phyloP scores from a whole-genome alignment of 2,888 invertebrate species.

The Panzeria rudis region DNA sequence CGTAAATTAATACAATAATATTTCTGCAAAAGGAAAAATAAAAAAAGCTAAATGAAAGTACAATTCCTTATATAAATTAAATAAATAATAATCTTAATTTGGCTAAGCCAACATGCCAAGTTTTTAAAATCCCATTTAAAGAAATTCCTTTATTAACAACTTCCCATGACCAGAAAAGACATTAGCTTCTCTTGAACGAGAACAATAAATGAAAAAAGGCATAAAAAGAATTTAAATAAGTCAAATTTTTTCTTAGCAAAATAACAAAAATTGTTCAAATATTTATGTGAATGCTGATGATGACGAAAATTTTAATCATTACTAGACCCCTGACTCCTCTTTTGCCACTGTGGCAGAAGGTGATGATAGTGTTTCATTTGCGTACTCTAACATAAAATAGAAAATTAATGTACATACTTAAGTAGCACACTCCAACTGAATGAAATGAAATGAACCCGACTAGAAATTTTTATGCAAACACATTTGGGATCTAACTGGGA shows the following conservation, averaged over 20 bases:
- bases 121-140: conserved; percentile 45
- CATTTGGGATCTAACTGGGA: no score
- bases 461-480: no score
- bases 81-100: conserved; percentile 21
- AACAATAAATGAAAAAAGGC: neutral
- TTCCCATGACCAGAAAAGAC: conserved; percentile 56
- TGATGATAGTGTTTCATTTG: conserved; percentile 25
- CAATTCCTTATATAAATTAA: neutral
- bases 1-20: neutral
- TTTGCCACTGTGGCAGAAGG: conserved; percentile 25
- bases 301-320: no score
- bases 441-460: conserved; percentile 15
- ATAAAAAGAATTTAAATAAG: neutral
- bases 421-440: neutral
- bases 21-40: conserved; percentile 1
- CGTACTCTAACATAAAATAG: neutral
- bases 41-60: conserved; percentile 9
- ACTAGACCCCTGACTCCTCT: no score
- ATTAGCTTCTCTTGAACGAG: conserved; percentile 18
- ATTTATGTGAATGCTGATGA: neutral
- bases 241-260: no score
- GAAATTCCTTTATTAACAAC: conserved; percentile 49
- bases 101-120: conserved; percentile 45
- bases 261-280: no score
- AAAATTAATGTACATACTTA: conserved; percentile 5